Evolutionary conservation across 2,797 vertebrate species (phyloP).

Genomic region (Zenarchopterus dispar): DNA sequence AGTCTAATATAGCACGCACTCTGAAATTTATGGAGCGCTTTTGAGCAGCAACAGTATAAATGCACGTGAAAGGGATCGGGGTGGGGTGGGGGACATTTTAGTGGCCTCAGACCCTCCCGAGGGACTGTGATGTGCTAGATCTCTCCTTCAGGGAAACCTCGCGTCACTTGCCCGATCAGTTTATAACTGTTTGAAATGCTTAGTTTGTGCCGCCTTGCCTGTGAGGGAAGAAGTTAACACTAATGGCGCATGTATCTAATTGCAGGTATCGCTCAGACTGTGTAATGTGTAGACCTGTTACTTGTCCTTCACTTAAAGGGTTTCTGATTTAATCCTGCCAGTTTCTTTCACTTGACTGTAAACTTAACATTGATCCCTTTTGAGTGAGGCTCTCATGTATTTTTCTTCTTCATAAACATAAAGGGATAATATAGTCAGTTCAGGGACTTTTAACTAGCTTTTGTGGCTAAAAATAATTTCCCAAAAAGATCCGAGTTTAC

Average conservation of each 20-base stretch:
- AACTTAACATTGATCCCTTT: constrained; percentile 10
- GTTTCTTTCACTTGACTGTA: neutral
- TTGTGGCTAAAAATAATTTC: constrained; percentile 6
- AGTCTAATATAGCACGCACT: constrained; percentile 40
- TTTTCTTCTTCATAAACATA: constrained; percentile 13
- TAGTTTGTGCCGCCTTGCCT: constrained; percentile 31
- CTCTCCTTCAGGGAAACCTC: constrained; percentile 54
- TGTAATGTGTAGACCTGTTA: constrained; percentile 24
- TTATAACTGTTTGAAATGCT: constrained; percentile 29
- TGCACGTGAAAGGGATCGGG: constrained; percentile 46
- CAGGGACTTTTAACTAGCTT: constrained; percentile 34
- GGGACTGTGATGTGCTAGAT: constrained; percentile 39
- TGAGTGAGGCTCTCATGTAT: constrained; percentile 16
- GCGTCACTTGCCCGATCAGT: constrained; percentile 42
- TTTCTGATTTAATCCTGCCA: constrained; percentile 10
- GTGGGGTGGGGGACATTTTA: constrained; percentile 42
- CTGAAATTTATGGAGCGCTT: constrained; percentile 53
- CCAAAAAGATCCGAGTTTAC: constrained; percentile 22
- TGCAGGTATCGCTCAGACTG: constrained; percentile 42
- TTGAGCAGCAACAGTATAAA: constrained; percentile 29
- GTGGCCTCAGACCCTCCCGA: constrained; percentile 29
- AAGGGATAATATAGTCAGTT: constrained; percentile 26
- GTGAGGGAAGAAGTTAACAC: constrained; percentile 59
- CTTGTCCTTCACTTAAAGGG: constrained; percentile 24
- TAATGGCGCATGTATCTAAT: constrained; percentile 48